Evolutionary conservation across 2,888 invertebrate genomes (phyloP), one percentile per base, ranked within the genome.

Genomic region (Salticus scenicus): DNA sequence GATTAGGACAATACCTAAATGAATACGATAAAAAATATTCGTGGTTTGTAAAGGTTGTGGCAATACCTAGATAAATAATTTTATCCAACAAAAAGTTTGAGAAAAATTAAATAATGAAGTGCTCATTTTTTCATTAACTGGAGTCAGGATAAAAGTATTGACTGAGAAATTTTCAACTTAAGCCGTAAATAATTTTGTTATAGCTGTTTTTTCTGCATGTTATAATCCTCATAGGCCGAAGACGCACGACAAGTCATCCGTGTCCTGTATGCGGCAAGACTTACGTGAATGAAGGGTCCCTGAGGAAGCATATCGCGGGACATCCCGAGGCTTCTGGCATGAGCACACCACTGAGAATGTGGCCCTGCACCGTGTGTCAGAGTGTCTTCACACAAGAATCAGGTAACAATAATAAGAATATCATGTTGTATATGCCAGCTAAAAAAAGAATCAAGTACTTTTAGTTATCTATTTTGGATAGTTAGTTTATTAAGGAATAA

Each of bases 241-340:
- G 87, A 86, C 85, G 87, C 92, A 96, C 96, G 90, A 97, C 97
- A 90, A 97, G 97, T 92, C 97, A 97, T 92, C 97, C 97, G 75
- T 97, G 97, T 91, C 97, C 97, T 28, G 96, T 97, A 66, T 97
- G 97, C 92, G 97, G 97, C 89, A 97, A 97, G 92, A 97, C 97
- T 92, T 97, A 97, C 92, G 97, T 97, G 89, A 97, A 97, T 92
- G 97, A 97, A 92, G 97, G 97, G 88, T 96, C 96, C 89, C 92
- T 97, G 90, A 94, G 97, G 91, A 97, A 97, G 92, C 97, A 97
- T 92, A 93, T 97, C 90, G 96, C 97, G 89, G 96, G 97, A 90
- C 97, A 97, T 92, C 97, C 88, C n/a, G 86, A 88, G 76, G 87
- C 86, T 75, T 84, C 89, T 89, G 90, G 91, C 88, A 95, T 96